Evolutionary conservation across 2,888 invertebrate genomes (phyloP), one percentile per base, ranked within the genome.

Genomic region (Tetramorium bicarinatum): DNA sequence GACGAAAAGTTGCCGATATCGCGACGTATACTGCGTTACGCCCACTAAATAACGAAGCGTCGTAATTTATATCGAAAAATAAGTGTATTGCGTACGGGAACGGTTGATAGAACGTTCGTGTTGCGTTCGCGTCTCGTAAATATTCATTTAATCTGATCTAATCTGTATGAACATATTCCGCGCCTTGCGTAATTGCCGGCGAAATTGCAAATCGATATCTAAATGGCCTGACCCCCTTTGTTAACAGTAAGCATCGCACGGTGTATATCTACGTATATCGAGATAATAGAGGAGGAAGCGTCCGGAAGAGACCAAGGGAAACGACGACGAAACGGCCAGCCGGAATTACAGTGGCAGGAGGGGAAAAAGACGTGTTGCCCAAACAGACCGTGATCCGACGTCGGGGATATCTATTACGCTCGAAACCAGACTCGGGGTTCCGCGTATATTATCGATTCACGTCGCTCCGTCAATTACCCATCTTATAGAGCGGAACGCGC

Each of bases 141-240:
- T 91, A 92, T 91, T 90, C 90, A 91, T 92, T 92, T 89, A 91
- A 92, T 92, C 89, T 88, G 90, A 89, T 86, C 88, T 88, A 90
- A 91, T 92, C 85, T 90, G 82, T 90, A 90, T 86, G 87, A 88
- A 85, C 87, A 87, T 89, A 90, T 87, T 90, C 91, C 88, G 88
- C 88, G 89, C 87, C 87, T 86, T 87, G 87, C 86, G 90, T 88
- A 89, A 90, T 90, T 91, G 88, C 89, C 89, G 87, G 88, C 76
- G 87, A 90, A 92, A 92, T 92, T 90, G 92, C 86, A 89, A 92
- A 91, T 92, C 92, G 92, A 92, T 92, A 92, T 88, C 89, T 88
- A 90, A 92, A 91, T 89, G 88, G 88, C 71, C 76, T 80, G 85
- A 71, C 71, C 74, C 74, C 71, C 25, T 69, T 69, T 79, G 69